A percentile compares a stretch with the other conserved stretches of the same genome.
These are phyloP conservation scores for Ia io DNA, from an alignment of 2,113 vertebrate species.

Conservation along the genomic window DNA sequence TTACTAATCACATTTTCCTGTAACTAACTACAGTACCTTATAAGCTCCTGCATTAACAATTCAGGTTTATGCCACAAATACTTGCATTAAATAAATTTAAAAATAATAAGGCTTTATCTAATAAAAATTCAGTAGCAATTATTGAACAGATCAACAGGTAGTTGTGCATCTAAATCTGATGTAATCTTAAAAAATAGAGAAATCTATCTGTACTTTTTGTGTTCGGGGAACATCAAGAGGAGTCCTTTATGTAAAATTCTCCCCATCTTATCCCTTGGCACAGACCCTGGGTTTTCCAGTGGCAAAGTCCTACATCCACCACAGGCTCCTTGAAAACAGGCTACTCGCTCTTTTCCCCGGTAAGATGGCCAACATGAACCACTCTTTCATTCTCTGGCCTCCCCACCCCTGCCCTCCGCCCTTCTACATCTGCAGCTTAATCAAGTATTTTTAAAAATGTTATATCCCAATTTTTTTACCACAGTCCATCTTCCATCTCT, in stretches of 20 bases:
- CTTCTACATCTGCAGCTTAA: background rate
- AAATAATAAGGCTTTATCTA: constrained; percentile 53
- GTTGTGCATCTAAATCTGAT: constrained; percentile 55
- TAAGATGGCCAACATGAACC: background rate
- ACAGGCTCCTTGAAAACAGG: background rate
- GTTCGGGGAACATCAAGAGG: background rate
- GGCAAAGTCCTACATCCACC: background rate
- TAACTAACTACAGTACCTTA: constrained; percentile 60
- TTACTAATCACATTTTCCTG: constrained; percentile 61
- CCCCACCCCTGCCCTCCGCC: background rate
- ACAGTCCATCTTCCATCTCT: background rate
- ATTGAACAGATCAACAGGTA: constrained; percentile 67
- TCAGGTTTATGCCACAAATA: constrained; percentile 24
- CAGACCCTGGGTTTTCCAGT: background rate
- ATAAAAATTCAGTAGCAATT: constrained; percentile 78
- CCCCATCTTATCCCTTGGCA: background rate
- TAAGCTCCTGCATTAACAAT: constrained; percentile 68
- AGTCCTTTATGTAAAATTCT: background rate
- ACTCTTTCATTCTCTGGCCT: background rate
- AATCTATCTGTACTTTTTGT: background rate
- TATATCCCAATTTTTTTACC: background rate
- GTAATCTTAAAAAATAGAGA: constrained; percentile 28
- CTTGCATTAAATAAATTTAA: constrained; percentile 12
- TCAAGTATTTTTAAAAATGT: background rate
- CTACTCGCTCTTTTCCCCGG: background rate